These are phyloP conservation scores for Pyrocephalus nanus DNA, from an alignment of 2,797 vertebrate genomes.

Conservation along the genomic window DNA sequence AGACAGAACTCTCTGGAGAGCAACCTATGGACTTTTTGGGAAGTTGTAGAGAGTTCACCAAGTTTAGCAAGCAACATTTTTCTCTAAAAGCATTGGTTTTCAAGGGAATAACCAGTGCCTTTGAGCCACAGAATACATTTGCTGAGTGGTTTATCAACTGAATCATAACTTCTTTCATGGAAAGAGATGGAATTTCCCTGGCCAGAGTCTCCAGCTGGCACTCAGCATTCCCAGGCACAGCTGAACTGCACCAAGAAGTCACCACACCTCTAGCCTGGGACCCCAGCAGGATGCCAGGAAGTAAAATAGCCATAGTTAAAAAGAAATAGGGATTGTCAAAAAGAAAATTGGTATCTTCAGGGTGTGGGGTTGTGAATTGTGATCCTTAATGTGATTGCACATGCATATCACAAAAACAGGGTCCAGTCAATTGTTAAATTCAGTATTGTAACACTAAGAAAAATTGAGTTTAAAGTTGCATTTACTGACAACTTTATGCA, in stretches of 20 bases:
- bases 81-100: not conserved
- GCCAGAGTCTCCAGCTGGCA: not conserved
- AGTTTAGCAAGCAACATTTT: not conserved
- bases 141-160: not conserved
- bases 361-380: not conserved
- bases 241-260: not conserved
- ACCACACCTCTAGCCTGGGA: not conserved
- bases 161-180: not conserved
- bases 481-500: not conserved
- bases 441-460: not conserved
- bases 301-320: not conserved
- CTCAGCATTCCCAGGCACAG: not conserved
- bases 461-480: not conserved
- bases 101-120: not conserved
- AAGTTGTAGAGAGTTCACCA: not conserved
- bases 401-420: rapidly evolving
- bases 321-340: not conserved
- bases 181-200: not conserved
- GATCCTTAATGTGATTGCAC: not conserved
- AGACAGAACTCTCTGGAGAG: not conserved
- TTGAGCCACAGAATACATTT: not conserved
- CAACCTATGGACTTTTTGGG: rapidly evolving
- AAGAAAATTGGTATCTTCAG: rapidly evolving
- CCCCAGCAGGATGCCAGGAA: not conserved
- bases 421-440: not conserved